Evolutionary conservation across 2,797 vertebrate genomes (phyloP).

Genomic region (Cetoscarus ocellatus): DNA sequence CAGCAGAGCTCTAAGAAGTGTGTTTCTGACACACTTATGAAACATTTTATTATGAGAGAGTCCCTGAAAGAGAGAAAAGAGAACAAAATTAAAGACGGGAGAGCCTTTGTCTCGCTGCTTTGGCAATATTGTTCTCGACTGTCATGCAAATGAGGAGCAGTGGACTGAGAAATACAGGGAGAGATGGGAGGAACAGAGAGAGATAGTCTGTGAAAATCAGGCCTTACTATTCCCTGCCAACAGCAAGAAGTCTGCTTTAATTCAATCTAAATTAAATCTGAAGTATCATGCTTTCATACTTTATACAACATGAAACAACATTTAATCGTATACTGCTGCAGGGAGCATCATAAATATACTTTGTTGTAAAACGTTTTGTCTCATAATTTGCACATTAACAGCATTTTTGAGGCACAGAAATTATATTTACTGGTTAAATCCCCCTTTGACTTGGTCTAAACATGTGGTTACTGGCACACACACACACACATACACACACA

Average conservation of each 20-base stretch:
- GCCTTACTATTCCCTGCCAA: constrained; percentile 26
- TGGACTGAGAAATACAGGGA: constrained; percentile 43
- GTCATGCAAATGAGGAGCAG: constrained; percentile 72
- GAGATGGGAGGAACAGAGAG: constrained; percentile 19
- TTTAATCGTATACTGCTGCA: background rate
- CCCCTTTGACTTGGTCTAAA: constrained; percentile 31
- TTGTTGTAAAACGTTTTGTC: background rate
- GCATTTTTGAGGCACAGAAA: background rate
- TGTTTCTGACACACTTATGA: constrained; percentile 31
- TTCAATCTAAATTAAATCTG: constrained; percentile 2
- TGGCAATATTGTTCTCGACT: constrained; percentile 62
- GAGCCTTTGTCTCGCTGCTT: constrained; percentile 59
- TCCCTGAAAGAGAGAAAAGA: constrained; percentile 48
- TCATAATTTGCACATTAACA: constrained; percentile 9
- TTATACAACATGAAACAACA: background rate
- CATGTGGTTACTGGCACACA: background rate
- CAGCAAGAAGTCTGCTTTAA: background rate
- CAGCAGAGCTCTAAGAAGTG: constrained; percentile 4
- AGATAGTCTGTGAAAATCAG: constrained; percentile 26
- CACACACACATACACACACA: constrained; percentile 10
- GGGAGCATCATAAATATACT: background rate
- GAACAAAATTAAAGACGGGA: constrained; percentile 52
- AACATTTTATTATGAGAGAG: constrained; percentile 42
- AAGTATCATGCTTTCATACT: background rate
- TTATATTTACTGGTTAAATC: constrained; percentile 34